Evolutionary conservation across 2,113 vertebrate genomes (phyloP).

Genomic region (Pollimyrus isidori): DNA sequence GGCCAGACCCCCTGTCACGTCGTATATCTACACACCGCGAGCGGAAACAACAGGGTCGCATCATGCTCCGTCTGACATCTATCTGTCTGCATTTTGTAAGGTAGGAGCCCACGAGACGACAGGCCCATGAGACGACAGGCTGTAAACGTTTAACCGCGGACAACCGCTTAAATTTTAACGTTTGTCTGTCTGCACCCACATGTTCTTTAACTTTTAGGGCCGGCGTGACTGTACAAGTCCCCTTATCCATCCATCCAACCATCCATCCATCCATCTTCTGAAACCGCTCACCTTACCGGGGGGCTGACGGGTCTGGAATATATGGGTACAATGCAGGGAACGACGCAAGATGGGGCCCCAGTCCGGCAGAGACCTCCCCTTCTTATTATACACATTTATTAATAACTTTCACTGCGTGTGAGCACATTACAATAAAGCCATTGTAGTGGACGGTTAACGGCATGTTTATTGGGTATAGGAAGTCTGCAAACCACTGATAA

Average conservation of each 20-base stretch:
- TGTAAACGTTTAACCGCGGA: not conserved
- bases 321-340: too few species aligned
- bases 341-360: too few species aligned
- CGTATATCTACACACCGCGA: not conserved
- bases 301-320: too few species aligned
- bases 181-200: not conserved
- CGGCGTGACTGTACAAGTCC: not conserved
- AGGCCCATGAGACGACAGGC: not conserved
- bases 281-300: too few species aligned
- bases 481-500: not conserved
- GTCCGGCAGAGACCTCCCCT: not conserved
- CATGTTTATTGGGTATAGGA: not conserved
- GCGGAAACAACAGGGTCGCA: not conserved
- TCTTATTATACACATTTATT: not conserved
- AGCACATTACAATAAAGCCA: not conserved
- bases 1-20: not conserved
- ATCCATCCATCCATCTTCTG: too few species aligned
- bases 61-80: not conserved
- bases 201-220: not conserved
- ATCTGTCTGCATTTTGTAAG: not conserved
- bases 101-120: not conserved
- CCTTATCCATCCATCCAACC: not conserved
- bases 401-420: not conserved
- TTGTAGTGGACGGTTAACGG: not conserved
- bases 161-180: not conserved